These are phyloP conservation scores for Drosophila rufa DNA, from an alignment of 1,140 invertebrate genomes.

Conservation along the genomic window DNA sequence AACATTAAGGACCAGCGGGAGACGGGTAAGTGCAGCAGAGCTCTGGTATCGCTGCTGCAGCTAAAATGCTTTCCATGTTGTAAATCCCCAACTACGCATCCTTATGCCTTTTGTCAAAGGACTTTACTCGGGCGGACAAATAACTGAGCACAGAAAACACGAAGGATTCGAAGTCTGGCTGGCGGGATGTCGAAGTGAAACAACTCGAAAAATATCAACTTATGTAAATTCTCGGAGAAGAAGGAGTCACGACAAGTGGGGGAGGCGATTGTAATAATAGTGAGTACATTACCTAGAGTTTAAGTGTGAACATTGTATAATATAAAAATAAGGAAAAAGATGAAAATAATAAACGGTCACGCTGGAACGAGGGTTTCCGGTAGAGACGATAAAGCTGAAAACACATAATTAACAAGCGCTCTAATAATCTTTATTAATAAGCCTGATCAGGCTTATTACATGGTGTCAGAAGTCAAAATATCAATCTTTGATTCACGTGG, in stretches of 20 bases:
- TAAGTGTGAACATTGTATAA: too few species aligned
- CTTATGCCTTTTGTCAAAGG: constrained; percentile 22
- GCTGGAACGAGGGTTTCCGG: too few species aligned
- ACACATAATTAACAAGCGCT: too few species aligned
- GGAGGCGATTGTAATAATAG: too few species aligned
- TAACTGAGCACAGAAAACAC: constrained; percentile 53
- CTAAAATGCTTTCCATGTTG: constrained; percentile 79
- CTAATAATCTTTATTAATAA: too few species aligned
- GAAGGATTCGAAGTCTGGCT: constrained; percentile 28
- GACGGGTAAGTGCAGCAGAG: constrained; percentile 23
- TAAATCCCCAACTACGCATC: constrained; percentile 27
- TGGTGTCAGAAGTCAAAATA: too few species aligned
- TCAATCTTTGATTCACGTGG: constrained; percentile 1
- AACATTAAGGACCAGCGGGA: background rate
- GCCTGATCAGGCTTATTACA: too few species aligned
- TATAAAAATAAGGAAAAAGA: too few species aligned
- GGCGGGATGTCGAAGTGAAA: constrained; percentile 33
- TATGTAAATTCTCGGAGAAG: constrained; percentile 73
- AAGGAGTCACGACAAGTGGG: constrained; percentile 24
- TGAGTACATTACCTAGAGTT: too few species aligned
- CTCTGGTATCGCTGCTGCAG: constrained; percentile 46
- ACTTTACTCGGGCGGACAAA: constrained; percentile 70
- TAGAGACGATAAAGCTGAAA: too few species aligned
- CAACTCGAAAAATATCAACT: constrained; percentile 79
- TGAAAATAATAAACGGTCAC: too few species aligned